Conservation (phyloP, 1,140 invertebrate genomes). For the Mizuhopecten yessoensis region DNA sequence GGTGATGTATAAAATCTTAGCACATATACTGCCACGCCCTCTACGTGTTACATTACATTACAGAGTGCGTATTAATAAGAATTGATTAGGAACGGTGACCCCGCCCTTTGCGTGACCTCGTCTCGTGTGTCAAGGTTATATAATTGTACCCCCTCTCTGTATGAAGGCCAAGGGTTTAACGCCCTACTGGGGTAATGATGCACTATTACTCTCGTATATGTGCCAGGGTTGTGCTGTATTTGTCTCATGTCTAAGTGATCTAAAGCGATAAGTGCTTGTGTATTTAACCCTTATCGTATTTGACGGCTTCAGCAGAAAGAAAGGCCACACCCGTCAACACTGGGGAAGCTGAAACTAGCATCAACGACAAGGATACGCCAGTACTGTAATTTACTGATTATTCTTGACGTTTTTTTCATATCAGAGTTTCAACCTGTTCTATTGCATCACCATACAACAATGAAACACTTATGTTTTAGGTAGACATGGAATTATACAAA, state of each 20-base stretch:
- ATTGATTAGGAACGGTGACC: not conserved
- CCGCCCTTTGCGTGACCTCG: not conserved
- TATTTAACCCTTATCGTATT: not conserved
- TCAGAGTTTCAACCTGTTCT: not conserved
- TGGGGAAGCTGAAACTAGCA: not conserved
- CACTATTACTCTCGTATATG: not conserved
- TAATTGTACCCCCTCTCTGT: not conserved
- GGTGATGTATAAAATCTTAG: not conserved
- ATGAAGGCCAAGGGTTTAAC: not conserved
- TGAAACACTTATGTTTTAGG: not conserved
- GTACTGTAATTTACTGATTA: not conserved
- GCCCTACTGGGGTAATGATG: not conserved
- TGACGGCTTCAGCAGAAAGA: not conserved
- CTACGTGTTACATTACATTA: not conserved
- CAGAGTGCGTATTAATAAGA: not conserved
- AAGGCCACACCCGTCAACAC: not conserved
- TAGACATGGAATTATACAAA: not conserved
- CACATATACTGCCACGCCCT: not conserved
- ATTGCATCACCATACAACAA: not conserved
- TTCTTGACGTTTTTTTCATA: not conserved
- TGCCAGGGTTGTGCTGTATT: not conserved
- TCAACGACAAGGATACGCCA: not conserved
- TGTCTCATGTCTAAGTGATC: not conserved
- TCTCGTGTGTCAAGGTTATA: not conserved
- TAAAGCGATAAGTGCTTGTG: not conserved